Conservation (phyloP, 2,113 vertebrate genomes). For the Noctilio leporinus region DNA sequence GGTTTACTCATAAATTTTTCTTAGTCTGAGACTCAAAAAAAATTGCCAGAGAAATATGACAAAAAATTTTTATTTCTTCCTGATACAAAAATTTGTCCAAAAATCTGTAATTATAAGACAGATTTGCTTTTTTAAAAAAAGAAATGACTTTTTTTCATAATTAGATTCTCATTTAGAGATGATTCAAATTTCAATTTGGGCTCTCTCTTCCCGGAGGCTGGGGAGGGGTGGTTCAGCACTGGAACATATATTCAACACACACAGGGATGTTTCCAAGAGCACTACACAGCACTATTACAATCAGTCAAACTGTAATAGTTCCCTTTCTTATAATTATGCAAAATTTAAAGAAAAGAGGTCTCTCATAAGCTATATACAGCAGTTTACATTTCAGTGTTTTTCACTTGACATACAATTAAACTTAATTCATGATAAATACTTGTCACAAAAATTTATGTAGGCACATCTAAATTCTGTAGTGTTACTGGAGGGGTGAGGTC, state of each 20-base stretch:
- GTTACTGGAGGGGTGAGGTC: conserved; percentile 90
- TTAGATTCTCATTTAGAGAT: conserved; percentile 14
- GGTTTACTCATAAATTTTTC: not conserved
- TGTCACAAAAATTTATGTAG: conserved; percentile 70
- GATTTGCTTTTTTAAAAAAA: conserved; percentile 29
- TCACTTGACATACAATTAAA: conserved; percentile 74
- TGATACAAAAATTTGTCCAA: conserved; percentile 46
- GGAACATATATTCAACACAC: not conserved
- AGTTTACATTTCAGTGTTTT: conserved; percentile 68
- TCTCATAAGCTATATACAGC: conserved; percentile 79
- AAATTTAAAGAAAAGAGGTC: conserved; percentile 78
- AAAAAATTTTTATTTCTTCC: conserved; percentile 31
- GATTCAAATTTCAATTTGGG: not conserved
- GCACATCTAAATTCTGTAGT: conserved; percentile 60
- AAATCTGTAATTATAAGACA: conserved; percentile 48
- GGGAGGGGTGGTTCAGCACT: not conserved
- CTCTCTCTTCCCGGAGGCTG: not conserved
- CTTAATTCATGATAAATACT: conserved; percentile 74
- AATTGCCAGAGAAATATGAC: conserved; percentile 10
- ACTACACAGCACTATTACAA: not conserved
- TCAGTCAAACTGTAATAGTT: not conserved
- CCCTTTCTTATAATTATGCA: conserved; percentile 43
- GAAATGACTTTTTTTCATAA: not conserved
- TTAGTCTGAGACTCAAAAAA: conserved; percentile 26
- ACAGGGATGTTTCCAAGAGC: conserved; percentile 7